Conservation (phyloP, 92 coral and sea anemone species). For the Micromussa lordhowensis region DNA sequence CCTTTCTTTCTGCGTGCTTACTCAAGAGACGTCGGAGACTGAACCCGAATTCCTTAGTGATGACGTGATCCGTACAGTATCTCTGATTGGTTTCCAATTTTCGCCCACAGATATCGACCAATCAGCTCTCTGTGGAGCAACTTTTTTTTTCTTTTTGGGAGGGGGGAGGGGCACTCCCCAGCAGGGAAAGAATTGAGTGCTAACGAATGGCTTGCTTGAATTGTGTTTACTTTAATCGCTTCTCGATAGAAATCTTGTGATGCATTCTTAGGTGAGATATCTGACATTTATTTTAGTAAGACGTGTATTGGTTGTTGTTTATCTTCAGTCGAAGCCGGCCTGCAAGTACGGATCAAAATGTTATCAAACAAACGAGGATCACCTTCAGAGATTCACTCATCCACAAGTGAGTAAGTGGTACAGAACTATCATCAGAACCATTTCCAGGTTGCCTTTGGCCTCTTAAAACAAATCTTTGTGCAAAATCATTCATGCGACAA, state of each 20-base stretch:
- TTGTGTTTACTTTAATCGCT: too few species aligned
- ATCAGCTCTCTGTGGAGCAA: not conserved
- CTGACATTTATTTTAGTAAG: not conserved
- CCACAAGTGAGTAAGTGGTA: slow-evolving; percentile 43
- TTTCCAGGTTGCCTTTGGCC: slow-evolving; percentile 2
- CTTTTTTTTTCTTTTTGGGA: too few species aligned
- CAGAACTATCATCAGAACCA: not conserved
- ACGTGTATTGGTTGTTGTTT: not conserved
- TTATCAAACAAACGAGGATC: slow-evolving; percentile 84
- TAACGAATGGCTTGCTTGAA: too few species aligned
- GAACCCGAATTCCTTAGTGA: not conserved
- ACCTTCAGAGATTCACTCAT: slow-evolving; percentile 72
- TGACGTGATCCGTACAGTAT: not conserved
- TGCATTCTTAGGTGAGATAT: not conserved
- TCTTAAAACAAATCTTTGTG: not conserved
- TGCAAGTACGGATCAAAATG: slow-evolving; percentile 92
- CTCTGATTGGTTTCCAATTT: not conserved
- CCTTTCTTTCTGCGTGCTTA: not conserved
- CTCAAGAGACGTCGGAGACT: not conserved
- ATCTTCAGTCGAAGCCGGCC: slow-evolving; percentile 62
- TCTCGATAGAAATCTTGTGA: too few species aligned
- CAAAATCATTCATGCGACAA: too few species aligned
- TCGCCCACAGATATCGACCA: not conserved
- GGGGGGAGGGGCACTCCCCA: too few species aligned
- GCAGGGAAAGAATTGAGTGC: too few species aligned